These are phyloP conservation scores for Chionomys nivalis DNA, from an alignment of 2,113 vertebrate species.

Conservation along the genomic window DNA sequence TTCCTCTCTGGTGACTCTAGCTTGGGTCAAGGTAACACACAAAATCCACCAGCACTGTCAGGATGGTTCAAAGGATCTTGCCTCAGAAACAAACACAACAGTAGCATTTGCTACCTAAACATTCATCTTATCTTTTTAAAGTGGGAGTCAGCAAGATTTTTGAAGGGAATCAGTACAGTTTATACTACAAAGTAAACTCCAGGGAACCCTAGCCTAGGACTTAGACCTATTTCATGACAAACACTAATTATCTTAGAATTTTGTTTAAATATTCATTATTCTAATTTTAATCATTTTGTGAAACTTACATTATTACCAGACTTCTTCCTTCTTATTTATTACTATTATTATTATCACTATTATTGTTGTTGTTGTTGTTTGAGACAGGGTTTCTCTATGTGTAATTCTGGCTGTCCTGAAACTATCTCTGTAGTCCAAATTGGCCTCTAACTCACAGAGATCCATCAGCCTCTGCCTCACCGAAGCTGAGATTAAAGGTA, in stretches of 20 bases:
- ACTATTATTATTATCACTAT: not conserved
- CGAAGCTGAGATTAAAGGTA: not conserved
- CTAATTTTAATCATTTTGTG: not conserved
- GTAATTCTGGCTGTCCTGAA: not conserved
- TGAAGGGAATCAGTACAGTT: not conserved
- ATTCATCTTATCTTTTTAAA: not conserved
- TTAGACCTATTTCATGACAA: not conserved
- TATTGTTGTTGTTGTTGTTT: not conserved
- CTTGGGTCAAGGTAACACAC: not conserved
- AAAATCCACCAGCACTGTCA: not conserved
- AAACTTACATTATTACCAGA: not conserved
- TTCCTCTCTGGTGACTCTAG: not conserved
- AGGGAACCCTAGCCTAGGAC: not conserved
- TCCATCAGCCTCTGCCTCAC: not conserved
- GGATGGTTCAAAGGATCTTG: not conserved
- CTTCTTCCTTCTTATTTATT: not conserved
- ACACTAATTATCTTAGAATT: not conserved
- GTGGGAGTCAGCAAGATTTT: not conserved
- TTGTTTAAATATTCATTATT: not conserved
- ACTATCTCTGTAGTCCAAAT: not conserved
- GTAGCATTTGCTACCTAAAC: not conserved
- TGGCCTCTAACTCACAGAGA: not conserved
- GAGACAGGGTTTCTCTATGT: not conserved
- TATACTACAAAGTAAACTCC: not conserved
- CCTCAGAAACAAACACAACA: not conserved